Evolutionary conservation across 2,113 vertebrate genomes (phyloP), one percentile per base, ranked within the genome.

Genomic region (Sinosuthora webbiana): DNA sequence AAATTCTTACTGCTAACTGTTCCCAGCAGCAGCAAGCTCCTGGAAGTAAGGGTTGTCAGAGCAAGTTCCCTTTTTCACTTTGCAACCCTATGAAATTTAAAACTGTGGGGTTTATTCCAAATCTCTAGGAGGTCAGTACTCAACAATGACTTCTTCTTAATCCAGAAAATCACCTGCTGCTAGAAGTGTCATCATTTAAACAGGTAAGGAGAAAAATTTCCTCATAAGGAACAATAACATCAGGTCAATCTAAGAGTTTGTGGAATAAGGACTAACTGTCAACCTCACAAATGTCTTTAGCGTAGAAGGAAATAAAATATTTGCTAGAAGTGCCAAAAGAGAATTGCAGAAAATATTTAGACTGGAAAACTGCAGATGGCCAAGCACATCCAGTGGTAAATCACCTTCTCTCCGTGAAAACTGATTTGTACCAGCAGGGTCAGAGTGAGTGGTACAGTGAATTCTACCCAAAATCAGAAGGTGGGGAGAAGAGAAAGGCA

Each of bases 361-460:
- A 57, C 73, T 93, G 70, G 85, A 95, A 97, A 93, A 95, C 84
- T 95, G 82, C 63, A 96, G 94, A 91, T 84, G 67, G 87, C 57
- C 85, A 82, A 90, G 90, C 53, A 77, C 63, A 77, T 94, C 56
- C 55, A 76, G 75, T 75, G 78, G 88, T 78, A 94, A 94, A 95
- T 63, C 77, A 76, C 71, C 76, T 93, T 84, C 87, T 95, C 45
- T 84, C 83, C 30, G 16, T 94, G 96, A 96, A 96, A 96, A 96
- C 79, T 84, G 94, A 95, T 42, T 89, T 96, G 79, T 95, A 80
- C 83, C 97, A 97, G 93, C 95, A 95, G 96, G 88, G n/a, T 77
- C 49, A 20, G 89, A 94, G 49, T 55, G 53, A 95, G 56, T 73
- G 77, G 41, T 92, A 80, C 33, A 70, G 50, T 90, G 90, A 96